Percentiles rank a stretch among this genome's conserved stretches.
These are phyloP conservation scores for Perognathus longimembris DNA, from an alignment of 2,113 vertebrate genomes.

Conservation along the genomic window DNA sequence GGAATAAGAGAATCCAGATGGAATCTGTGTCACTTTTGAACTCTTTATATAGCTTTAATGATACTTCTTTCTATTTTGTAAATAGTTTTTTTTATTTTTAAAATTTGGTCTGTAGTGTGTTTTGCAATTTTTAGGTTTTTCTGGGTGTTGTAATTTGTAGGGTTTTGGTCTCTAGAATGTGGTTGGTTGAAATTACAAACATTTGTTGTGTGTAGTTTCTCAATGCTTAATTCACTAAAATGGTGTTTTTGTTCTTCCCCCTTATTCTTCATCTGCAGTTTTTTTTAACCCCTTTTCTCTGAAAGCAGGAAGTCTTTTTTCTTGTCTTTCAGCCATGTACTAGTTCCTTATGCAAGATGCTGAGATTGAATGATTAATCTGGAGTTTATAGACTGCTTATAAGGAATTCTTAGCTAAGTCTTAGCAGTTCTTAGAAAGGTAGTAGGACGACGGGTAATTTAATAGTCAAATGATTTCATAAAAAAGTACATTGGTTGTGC, in stretches of 20 bases:
- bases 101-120: not conserved
- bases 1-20: not conserved
- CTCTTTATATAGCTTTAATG: not conserved
- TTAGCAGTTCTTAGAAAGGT: not conserved
- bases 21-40: not conserved
- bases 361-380: not conserved
- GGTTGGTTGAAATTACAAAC: conserved; percentile 51
- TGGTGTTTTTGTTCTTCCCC: not conserved
- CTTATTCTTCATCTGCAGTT: not conserved
- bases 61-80: not conserved
- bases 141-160: conserved; percentile 38
- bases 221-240: not conserved
- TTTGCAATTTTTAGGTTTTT: conserved; percentile 37
- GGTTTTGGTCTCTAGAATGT: conserved; percentile 55
- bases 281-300: not conserved
- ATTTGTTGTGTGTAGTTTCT: conserved; percentile 38
- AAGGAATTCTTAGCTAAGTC: not conserved
- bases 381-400: not conserved
- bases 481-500: not conserved
- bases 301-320: not conserved
- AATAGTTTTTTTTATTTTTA: not conserved
- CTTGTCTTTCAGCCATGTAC: not conserved
- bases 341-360: not conserved
- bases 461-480: not conserved
- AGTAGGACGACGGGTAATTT: not conserved